phyloP scores from a whole-genome alignment of 2,888 invertebrate species.

The Standfussiana lucernea region DNA sequence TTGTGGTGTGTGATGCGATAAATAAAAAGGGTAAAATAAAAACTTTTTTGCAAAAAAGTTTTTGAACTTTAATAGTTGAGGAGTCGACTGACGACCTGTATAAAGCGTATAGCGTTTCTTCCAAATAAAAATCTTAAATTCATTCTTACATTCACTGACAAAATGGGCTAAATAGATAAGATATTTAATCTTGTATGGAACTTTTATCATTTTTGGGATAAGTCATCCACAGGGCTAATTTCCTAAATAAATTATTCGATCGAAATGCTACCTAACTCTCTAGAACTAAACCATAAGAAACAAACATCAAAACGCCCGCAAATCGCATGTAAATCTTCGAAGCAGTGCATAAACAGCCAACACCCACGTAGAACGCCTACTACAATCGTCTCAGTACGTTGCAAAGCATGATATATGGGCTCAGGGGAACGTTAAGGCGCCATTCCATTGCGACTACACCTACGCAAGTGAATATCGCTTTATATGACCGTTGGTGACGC shows the following conservation, averaged over 20 bases:
- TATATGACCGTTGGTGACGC: neutral
- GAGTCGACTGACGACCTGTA: too few relatives aligned
- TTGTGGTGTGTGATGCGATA: too few relatives aligned
- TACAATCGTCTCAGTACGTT: conserved; percentile 55
- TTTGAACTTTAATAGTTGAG: too few relatives aligned
- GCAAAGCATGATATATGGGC: conserved; percentile 70
- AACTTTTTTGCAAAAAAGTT: too few relatives aligned
- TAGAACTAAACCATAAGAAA: neutral
- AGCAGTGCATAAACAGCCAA: conserved; percentile 47
- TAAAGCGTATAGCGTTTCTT: too few relatives aligned
- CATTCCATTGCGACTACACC: conserved; percentile 21
- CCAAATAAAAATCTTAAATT: too few relatives aligned
- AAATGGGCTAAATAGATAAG: too few relatives aligned
- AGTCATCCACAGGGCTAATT: too few relatives aligned
- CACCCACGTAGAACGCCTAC: conserved; percentile 50
- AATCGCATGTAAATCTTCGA: conserved; percentile 46
- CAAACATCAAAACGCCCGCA: conserved; percentile 15
- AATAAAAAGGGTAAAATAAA: too few relatives aligned
- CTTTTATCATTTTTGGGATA: too few relatives aligned
- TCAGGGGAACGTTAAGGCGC: conserved; percentile 51
- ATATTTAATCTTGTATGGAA: too few relatives aligned
- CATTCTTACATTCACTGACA: too few relatives aligned
- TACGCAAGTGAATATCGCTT: neutral
- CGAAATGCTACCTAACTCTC: neutral
- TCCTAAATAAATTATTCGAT: neutral